Conservation (phyloP, 2,888 invertebrate species). For the Epinotia nisella region DNA sequence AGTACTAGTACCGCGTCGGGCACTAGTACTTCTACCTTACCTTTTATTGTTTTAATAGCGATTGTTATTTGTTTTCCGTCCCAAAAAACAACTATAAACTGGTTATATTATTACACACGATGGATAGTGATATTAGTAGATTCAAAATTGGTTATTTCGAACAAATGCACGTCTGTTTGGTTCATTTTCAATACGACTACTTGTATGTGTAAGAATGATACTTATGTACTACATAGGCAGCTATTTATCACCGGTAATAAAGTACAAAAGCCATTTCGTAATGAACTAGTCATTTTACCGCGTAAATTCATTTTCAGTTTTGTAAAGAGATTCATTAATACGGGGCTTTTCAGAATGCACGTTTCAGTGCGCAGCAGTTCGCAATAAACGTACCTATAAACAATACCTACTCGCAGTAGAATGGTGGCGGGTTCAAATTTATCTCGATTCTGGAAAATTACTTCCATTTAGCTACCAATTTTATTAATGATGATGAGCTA, state of each 20-base stretch:
- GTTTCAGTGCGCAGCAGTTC: slow-evolving; percentile 8
- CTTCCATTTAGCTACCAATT: slow-evolving; percentile 3
- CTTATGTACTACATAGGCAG: slow-evolving; percentile 7
- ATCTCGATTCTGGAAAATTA: slow-evolving; percentile 13
- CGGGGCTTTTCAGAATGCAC: slow-evolving; percentile 29
- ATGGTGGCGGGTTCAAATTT: slow-evolving; percentile 21
- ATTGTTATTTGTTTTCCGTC: too few relatives aligned
- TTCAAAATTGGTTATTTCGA: too few relatives aligned
- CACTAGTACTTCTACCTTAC: too few relatives aligned
- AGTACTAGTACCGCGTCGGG: too few relatives aligned
- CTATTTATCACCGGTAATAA: slow-evolving; percentile 22
- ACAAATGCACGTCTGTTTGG: too few relatives aligned
- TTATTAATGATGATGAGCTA: slow-evolving; percentile 5
- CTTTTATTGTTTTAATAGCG: too few relatives aligned
- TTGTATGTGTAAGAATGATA: not conserved
- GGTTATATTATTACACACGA: too few relatives aligned
- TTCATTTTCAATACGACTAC: not conserved
- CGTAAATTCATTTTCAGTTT: slow-evolving; percentile 33
- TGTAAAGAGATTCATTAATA: slow-evolving; percentile 41
- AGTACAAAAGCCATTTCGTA: slow-evolving; percentile 22
- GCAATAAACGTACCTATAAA: not conserved
- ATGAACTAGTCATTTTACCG: slow-evolving; percentile 36
- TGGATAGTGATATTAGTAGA: too few relatives aligned
- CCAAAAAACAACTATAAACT: too few relatives aligned
- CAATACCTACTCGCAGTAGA: not conserved